Evolutionary conservation across 1,140 invertebrate genomes (phyloP).

Genomic region (Fopius arisanus): DNA sequence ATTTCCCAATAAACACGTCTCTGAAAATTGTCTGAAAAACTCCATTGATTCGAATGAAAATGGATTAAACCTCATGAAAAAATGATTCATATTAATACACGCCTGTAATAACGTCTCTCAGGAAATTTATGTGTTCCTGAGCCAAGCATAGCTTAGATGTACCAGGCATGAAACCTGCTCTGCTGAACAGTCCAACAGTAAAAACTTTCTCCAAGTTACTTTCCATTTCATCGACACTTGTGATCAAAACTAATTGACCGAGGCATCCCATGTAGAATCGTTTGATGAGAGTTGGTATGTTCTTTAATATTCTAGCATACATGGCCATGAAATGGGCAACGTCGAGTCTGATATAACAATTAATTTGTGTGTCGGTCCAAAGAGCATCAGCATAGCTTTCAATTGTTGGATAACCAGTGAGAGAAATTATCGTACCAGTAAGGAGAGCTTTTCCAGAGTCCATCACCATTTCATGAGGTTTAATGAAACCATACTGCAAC

Average conservation of each 20-base stretch:
- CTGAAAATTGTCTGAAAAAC: too few species aligned
- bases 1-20: too few species aligned
- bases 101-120: not conserved
- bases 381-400: constrained; percentile 34
- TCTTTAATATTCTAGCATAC: constrained; percentile 12
- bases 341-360: constrained; percentile 29
- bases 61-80: too few species aligned
- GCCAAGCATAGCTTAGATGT: not conserved
- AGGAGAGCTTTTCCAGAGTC: constrained; percentile 38
- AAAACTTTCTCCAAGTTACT: not conserved
- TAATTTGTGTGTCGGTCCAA: not conserved
- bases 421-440: constrained; percentile 32
- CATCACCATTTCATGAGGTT: constrained; percentile 34
- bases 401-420: constrained; percentile 30
- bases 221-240: not conserved
- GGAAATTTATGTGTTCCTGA: not conserved
- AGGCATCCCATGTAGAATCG: not conserved
- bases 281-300: not conserved
- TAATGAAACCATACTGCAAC: too few species aligned
- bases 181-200: not conserved
- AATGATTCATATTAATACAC: too few species aligned
- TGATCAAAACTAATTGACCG: not conserved
- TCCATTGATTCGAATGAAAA: too few species aligned
- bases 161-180: not conserved
- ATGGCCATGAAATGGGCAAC: constrained; percentile 36